Evolutionary conservation across 2,113 vertebrate species (phyloP).

Genomic region (Cepphus grylle): DNA sequence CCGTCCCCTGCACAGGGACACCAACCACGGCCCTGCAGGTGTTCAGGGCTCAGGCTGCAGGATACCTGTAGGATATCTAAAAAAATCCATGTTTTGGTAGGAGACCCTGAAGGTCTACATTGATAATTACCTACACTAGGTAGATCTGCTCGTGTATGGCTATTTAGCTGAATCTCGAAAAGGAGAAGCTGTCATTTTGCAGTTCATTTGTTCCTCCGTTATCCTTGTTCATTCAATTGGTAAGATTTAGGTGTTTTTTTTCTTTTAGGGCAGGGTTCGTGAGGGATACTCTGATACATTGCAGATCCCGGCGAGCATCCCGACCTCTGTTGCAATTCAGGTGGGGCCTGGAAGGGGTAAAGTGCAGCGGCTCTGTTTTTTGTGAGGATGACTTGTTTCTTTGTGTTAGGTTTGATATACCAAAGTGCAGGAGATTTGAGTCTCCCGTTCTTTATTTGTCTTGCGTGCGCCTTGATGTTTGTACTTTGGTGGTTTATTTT

Average conservation of each 20-base stretch:
- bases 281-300: background rate
- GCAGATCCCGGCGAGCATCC: background rate
- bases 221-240: background rate
- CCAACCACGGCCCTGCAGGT: accelerated
- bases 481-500: background rate
- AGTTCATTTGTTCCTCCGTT: background rate
- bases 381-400: background rate
- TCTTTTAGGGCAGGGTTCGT: background rate
- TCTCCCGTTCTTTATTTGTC: background rate
- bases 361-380: background rate
- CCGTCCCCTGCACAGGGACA: background rate
- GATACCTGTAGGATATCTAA: background rate
- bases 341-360: background rate
- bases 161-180: background rate
- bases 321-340: background rate
- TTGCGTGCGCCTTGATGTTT: background rate
- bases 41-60: background rate
- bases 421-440: background rate
- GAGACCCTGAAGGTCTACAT: background rate
- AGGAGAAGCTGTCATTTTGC: background rate
- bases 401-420: background rate
- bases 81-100: background rate
- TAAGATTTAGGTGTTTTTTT: background rate
- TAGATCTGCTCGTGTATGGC: accelerated
- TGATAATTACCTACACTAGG: background rate